Percentiles rank a stretch among this genome's conserved stretches.
Evolutionary conservation across 2,888 invertebrate species (phyloP).

Genomic region (Augochlorella aurata): DNA sequence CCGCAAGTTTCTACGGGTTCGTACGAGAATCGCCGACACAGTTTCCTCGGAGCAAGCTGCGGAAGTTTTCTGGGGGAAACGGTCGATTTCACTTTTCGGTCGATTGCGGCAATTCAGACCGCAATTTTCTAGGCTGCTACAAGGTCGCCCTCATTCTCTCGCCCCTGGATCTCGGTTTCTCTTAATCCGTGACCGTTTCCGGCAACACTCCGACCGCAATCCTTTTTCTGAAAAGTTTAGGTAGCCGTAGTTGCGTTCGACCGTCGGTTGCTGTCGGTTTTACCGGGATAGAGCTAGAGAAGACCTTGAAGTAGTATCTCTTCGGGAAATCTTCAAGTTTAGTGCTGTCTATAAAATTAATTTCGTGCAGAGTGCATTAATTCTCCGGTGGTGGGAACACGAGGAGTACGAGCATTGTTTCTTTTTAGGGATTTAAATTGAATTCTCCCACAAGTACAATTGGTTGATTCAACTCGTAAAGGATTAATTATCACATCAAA

Average conservation of each 20-base stretch:
- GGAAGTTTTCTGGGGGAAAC: constrained; percentile 11
- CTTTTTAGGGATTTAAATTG: background rate
- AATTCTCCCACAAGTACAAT: background rate
- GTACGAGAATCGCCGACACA: background rate
- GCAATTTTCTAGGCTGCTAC: constrained; percentile 60
- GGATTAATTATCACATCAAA: background rate
- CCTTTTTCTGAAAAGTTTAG: constrained; percentile 64
- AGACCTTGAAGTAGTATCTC: constrained; percentile 18
- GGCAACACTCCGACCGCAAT: constrained; percentile 75
- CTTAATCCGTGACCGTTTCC: constrained; percentile 65
- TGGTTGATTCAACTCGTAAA: background rate
- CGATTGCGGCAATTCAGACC: constrained; percentile 21
- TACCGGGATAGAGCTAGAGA: background rate
- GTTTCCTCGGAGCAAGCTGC: background rate
- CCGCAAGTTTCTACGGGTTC: no score
- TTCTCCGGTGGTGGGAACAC: background rate
- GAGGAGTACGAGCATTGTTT: background rate
- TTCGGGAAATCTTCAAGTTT: background rate
- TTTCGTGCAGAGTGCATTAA: background rate
- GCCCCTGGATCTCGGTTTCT: constrained; percentile 26
- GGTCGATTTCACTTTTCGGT: constrained; percentile 64
- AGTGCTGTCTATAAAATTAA: no score
- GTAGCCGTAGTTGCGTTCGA: constrained; percentile 25
- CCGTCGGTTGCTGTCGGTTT: background rate
- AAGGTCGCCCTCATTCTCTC: constrained; percentile 43